Percentiles rank a stretch among this genome's conserved stretches.
Conservation (phyloP, 2,113 vertebrate genomes). For the Vanacampus margaritifer region DNA sequence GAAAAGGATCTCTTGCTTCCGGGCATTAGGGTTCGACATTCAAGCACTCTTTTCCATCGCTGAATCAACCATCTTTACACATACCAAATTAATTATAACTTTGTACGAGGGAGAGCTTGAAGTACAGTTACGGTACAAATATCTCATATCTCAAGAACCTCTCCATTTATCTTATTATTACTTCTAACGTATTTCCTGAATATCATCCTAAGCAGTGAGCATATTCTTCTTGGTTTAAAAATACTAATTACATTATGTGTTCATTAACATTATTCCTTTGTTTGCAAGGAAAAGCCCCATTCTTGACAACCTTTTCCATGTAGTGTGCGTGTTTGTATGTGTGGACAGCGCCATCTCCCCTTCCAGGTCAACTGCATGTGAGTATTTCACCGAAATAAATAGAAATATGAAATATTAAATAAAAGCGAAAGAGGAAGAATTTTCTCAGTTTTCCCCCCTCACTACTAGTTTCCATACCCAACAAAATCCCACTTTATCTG, state of each 20-base stretch:
- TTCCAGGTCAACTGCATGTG: not conserved
- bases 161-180: not conserved
- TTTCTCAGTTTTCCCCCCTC: conserved; percentile 2
- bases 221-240: too few relatives aligned
- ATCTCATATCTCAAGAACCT: too few relatives aligned
- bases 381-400: conserved; percentile 36
- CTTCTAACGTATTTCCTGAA: not conserved
- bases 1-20: conserved; percentile 1
- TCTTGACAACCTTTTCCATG: conserved; percentile 13
- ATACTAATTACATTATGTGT: not conserved
- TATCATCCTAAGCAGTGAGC: too few relatives aligned
- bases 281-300: conserved; percentile 1
- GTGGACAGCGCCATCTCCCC: too few relatives aligned
- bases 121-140: not conserved
- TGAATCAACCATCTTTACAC: conserved; percentile 16
- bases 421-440: conserved; percentile 18
- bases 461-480: conserved; percentile 21
- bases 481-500: conserved; percentile 41
- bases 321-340: too few relatives aligned
- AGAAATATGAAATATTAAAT: too few relatives aligned
- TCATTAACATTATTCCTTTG: not conserved
- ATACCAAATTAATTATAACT: conserved; percentile 1
- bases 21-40: conserved; percentile 10
- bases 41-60: not conserved
- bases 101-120: not conserved